Base-by-base conservation (phyloP, 2,888 invertebrate genomes). In the Xestia rhomboidea region DNA sequence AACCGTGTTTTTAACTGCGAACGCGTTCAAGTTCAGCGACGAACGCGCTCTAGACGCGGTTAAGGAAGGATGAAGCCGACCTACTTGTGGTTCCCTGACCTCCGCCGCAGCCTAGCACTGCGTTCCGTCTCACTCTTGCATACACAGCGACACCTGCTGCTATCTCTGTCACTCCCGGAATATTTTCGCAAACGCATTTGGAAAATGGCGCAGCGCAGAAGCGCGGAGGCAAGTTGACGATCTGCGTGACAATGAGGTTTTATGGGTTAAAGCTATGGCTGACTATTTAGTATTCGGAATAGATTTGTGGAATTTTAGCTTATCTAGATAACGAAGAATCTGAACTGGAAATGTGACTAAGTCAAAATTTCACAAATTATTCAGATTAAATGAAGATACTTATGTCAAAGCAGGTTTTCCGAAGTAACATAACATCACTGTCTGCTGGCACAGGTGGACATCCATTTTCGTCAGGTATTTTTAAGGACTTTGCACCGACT, bases 51-150 rank as follows among this genome's bases (percentile, higher is more conserved):
- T 93, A 93, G 93, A 93, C 93, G 90, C 91, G 91, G 91, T 93
- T 93, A 93, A 92, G 95, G 95, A 95, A 96, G 96, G 96, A 96
- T 95, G 95, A 93, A 95, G 94, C 90, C 95, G 96, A 95, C 96
- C 96, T 93, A 96, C 95, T 96, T 96, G 95, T 93, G 95, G 96
- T 96, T 96, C 96, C 94, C 94, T 96, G 96, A 96, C 96, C 96
- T 96, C 96, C 93, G 93, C 92, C 90, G 93, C 94, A 95, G 93
- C 95, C 95, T 95, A 95, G 94, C 95, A 92, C 79, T 62, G 75
- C 76, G 87, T 74, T 94, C 94, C 90, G 91, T 91, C 87, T 95
- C 92, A 27, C 88, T 85, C 94, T 60, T 69, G 24, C 73, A 30
- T 51, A 21, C 49, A 68, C 63, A 57, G 15, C 68, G 46, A 67